These are phyloP conservation scores for Heliconius erato DNA, from an alignment of 2,888 invertebrate genomes.

Conservation along the genomic window DNA sequence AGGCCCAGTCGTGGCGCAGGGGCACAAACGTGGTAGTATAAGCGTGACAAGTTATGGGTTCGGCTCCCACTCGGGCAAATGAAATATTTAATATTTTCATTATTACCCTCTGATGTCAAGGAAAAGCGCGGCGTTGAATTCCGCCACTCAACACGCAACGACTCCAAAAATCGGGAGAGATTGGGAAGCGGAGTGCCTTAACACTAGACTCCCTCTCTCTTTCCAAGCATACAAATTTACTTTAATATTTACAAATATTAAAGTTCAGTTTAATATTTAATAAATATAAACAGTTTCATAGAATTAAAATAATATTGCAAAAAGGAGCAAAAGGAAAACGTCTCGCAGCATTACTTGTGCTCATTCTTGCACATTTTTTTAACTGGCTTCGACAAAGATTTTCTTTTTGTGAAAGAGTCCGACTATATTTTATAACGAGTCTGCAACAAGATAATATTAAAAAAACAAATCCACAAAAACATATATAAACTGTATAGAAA, in stretches of 20 bases:
- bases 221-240: too few relatives aligned
- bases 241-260: too few relatives aligned
- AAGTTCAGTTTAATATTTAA: not conserved
- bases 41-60: not conserved
- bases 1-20: not conserved
- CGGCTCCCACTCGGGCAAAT: not conserved
- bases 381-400: slow-evolving; percentile 19
- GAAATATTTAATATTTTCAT: too few relatives aligned
- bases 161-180: too few relatives aligned
- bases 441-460: not conserved
- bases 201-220: too few relatives aligned
- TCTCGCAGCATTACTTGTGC: slow-evolving; percentile 1
- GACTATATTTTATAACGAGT: slow-evolving; percentile 11
- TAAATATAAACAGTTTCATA: not conserved
- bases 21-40: not conserved
- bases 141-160: too few relatives aligned
- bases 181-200: too few relatives aligned
- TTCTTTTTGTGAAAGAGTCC: slow-evolving; percentile 1
- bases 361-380: slow-evolving; percentile 24
- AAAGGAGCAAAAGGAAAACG: slow-evolving; percentile 8
- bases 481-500: too few relatives aligned
- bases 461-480: not conserved
- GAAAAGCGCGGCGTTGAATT: too few relatives aligned
- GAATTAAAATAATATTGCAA: slow-evolving; percentile 12
- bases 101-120: too few relatives aligned